A percentile compares a stretch with the other conserved stretches of the same genome.
Conservation (phyloP, 2,113 vertebrate genomes). For the Lophochroa leadbeateri region DNA sequence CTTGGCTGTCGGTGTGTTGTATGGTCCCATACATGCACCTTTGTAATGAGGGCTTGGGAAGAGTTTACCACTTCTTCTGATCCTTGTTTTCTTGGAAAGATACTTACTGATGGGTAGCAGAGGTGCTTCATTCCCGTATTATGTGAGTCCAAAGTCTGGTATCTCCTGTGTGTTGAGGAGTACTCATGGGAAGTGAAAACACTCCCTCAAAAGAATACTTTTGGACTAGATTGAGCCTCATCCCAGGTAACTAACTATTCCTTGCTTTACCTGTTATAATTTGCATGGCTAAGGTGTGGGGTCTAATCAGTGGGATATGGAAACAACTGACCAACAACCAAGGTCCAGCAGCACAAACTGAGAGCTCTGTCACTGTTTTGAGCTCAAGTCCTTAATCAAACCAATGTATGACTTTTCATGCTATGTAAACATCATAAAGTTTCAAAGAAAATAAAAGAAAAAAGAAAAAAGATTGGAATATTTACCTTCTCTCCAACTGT, state of each 20-base stretch:
- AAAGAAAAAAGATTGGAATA: not conserved
- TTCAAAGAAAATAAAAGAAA: not conserved
- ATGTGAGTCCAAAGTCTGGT: fast-evolving
- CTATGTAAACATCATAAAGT: not conserved
- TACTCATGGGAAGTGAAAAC: not conserved
- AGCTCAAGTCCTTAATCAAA: not conserved
- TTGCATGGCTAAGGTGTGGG: not conserved
- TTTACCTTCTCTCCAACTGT: not conserved
- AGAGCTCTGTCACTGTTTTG: not conserved
- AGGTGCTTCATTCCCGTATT: not conserved
- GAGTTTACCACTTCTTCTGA: not conserved
- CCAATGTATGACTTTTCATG: not conserved
- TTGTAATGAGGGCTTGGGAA: not conserved
- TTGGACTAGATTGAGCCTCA: not conserved
- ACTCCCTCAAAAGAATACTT: not conserved
- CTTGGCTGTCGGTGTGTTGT: not conserved
- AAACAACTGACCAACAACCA: fast-evolving
- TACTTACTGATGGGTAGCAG: not conserved
- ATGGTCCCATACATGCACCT: not conserved
- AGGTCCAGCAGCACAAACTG: not conserved
- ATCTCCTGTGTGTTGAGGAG: not conserved
- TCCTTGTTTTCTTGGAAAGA: not conserved
- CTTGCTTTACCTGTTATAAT: not conserved
- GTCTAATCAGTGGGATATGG: not conserved
- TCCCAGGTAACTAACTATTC: fast-evolving